Percentiles rank a stretch among this genome's conserved stretches.
phyloP scores from a whole-genome alignment of 2,888 invertebrate genomes.

The Thyatira batis region DNA sequence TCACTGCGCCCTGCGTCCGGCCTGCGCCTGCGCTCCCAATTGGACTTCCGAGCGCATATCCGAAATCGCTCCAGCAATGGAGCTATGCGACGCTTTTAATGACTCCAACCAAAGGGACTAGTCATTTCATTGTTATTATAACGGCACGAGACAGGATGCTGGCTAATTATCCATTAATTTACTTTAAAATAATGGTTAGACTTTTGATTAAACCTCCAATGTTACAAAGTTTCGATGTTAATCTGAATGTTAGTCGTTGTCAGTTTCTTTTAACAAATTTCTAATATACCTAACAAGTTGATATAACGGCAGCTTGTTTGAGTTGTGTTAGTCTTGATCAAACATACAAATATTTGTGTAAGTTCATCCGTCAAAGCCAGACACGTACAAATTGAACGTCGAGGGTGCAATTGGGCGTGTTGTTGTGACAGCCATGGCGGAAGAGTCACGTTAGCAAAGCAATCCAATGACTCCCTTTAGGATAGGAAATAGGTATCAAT shows the following conservation, averaged over 20 bases:
- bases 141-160: constrained; percentile 79
- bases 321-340: constrained; percentile 18
- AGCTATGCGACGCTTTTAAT: constrained; percentile 62
- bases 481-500: no score
- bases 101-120: constrained; percentile 54
- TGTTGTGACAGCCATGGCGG: constrained; percentile 75
- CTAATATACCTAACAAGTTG: no score
- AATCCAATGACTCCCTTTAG: constrained; percentile 23
- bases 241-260: no score
- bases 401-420: constrained; percentile 60
- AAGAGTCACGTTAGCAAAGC: constrained; percentile 59
- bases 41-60: constrained; percentile 80
- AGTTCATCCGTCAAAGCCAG: constrained; percentile 48
- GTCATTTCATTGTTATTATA: constrained; percentile 80
- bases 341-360: constrained; percentile 34
- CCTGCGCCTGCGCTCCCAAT: constrained; percentile 72
- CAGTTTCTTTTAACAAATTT: no score
- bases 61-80: constrained; percentile 68
- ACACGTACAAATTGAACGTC: constrained; percentile 48
- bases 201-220: no score
- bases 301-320: no score
- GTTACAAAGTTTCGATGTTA: no score
- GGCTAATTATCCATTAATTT: constrained; percentile 75
- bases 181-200: constrained; percentile 59
- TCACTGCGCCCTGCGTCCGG: constrained; percentile 75